phyloP scores from a whole-genome alignment of 2,113 vertebrate species.

The Sebastes fasciatus region DNA sequence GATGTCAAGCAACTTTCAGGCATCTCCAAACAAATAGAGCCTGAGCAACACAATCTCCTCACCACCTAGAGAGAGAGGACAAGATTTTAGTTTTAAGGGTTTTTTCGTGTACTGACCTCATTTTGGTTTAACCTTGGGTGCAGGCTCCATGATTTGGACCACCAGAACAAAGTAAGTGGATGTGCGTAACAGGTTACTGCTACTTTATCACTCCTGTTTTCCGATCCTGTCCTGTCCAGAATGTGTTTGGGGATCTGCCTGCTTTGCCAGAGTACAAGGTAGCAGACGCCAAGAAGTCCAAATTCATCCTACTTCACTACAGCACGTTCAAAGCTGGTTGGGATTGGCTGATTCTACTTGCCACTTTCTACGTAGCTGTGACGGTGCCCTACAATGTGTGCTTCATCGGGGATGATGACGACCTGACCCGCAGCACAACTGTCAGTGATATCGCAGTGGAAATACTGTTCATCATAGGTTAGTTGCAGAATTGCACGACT shows the following conservation, averaged over 20 bases:
- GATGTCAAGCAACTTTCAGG: no score
- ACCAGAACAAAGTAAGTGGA: not conserved
- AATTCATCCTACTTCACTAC: constrained; percentile 97
- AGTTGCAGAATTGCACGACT: constrained; percentile 49
- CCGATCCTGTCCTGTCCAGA: constrained; percentile 81
- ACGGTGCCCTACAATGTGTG: constrained; percentile 99
- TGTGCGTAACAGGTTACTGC: not conserved
- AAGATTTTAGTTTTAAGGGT: no score
- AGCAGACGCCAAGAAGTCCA: constrained; percentile 97
- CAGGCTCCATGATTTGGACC: not conserved
- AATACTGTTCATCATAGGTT: constrained; percentile 98
- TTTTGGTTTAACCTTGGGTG: not conserved
- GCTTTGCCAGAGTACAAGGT: constrained; percentile 99
- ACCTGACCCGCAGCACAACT: constrained; percentile 96
- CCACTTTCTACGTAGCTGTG: constrained; percentile 98
- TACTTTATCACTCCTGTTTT: not conserved
- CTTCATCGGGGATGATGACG: constrained; percentile 96
- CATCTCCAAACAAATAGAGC: no score
- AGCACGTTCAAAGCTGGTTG: constrained; percentile 98
- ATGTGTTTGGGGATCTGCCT: constrained; percentile 95
- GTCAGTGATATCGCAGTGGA: constrained; percentile 98
- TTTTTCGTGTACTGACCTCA: not conserved
- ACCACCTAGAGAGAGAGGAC: no score
- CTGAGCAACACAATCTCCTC: no score
- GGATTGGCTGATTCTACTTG: constrained; percentile 98